Conservation (phyloP, 2,888 invertebrate genomes). For the Protodeltote pygarga region DNA sequence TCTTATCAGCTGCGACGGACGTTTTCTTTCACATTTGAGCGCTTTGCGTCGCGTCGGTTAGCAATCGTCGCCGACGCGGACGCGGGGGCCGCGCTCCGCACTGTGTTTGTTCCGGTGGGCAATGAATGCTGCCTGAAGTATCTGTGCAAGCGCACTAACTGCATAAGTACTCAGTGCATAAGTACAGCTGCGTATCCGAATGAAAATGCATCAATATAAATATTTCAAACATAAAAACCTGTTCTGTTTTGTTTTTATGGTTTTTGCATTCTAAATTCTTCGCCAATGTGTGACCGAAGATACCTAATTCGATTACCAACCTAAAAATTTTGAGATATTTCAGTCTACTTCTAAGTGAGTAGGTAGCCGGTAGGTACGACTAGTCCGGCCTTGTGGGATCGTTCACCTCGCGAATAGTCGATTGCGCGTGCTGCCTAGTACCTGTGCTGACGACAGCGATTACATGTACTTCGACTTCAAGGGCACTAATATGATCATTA, state of each 20-base stretch:
- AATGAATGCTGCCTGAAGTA: constrained; percentile 45
- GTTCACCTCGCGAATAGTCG: constrained; percentile 76
- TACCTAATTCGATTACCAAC: constrained; percentile 8
- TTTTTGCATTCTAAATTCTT: constrained; percentile 29
- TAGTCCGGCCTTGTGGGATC: constrained; percentile 78
- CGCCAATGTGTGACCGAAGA: constrained; percentile 7
- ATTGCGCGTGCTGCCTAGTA: constrained; percentile 35
- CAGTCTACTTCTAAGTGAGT: constrained; percentile 23
- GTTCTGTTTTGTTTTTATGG: no score
- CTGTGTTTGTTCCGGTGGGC: constrained; percentile 54
- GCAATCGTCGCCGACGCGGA: constrained; percentile 24
- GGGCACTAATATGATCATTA: constrained; percentile 69
- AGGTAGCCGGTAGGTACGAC: constrained; percentile 40
- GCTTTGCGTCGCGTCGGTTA: constrained; percentile 27
- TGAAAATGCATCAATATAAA: no score
- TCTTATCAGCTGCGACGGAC: constrained; percentile 42
- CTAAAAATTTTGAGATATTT: constrained; percentile 31
- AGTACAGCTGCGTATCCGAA: no score
- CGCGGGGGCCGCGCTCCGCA: constrained; percentile 23
- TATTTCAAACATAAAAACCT: no score
- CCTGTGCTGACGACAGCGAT: constrained; percentile 56
- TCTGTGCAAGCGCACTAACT: no score
- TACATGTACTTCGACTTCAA: constrained; percentile 73
- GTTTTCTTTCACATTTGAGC: constrained; percentile 47
- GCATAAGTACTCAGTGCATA: no score